Base-by-base conservation (phyloP, 2,888 invertebrate genomes). In the Sphaerophoria taeniata region DNA sequence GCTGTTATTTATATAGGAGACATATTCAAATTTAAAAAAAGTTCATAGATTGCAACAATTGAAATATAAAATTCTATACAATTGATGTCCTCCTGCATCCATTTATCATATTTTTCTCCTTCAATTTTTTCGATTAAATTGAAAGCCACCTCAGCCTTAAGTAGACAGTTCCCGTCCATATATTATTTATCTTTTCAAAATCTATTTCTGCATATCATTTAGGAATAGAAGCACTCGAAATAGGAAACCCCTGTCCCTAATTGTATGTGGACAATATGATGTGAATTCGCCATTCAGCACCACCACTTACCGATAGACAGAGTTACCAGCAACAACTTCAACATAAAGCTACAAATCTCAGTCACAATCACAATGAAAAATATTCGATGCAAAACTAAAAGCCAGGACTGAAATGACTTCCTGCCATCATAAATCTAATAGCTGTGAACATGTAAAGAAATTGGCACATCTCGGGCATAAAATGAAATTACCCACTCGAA, bases 361-460 rank as follows among this genome's bases (percentile, higher is more conserved):
- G 77, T 70, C 70, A 71, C 74, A 79, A 60, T 75, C 74, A 43
- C 60, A 49, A 71, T 71, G 9, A 31, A 53, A 47, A 43, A 31
- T 60, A 11, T 33, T 63, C 56, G 49, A 80, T 74, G 74, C 80
- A 81, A 75, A 81, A 81, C 75, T 61, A 74, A 80, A 76, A 70
- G 78, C 69, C 69, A 63, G 49, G 51, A 76, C 69, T 58, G 39
- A 77, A 85, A 85, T 81, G 85, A 77, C 81, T 85, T 85, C 85
- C 81, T 81, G 81, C 85, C 80, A 85, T 85, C 85, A 85, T 85
- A 81, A 85, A 85, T 85, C 85, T 85, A 69, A 76, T 76, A 70
- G 75, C 55, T 80, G 70, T 61, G 58, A 11, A 43, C 85, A 85
- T 77, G 81, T 72, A 85, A 71, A 85, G 85, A 85, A 85, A 85